phyloP scores from a whole-genome alignment of 2,113 vertebrate species.

The Tachysurus fulvidraco region DNA sequence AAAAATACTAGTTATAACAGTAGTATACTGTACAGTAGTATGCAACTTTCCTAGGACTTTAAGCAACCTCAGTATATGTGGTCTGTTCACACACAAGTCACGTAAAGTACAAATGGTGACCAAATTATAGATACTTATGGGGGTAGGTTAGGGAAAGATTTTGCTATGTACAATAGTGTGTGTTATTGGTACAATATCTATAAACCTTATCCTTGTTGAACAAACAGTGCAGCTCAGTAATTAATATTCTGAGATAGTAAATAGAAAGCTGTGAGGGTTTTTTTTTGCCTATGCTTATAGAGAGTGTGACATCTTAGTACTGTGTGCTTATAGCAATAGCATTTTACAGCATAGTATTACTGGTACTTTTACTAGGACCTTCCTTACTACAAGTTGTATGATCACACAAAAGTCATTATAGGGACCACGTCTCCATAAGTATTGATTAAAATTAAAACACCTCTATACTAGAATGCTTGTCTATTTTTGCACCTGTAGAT shows the following conservation, averaged over 20 bases:
- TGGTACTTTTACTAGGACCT: not conserved
- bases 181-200: too few species aligned
- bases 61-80: not conserved
- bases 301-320: not conserved
- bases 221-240: not conserved
- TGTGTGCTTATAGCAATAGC: not conserved
- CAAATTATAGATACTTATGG: not conserved
- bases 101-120: not conserved
- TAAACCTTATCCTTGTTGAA: not conserved
- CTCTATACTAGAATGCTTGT: not conserved
- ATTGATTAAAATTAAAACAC: not conserved
- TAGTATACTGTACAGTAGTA: not conserved
- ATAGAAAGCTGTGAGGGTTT: not conserved
- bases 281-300: not conserved
- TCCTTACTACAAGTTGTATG: too few species aligned
- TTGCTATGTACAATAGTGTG: too few species aligned
- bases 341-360: not conserved
- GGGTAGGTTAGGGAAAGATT: too few species aligned
- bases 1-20: not conserved
- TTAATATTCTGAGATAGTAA: not conserved
- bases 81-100: not conserved
- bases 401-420: not conserved
- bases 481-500: not conserved
- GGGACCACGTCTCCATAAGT: not conserved
- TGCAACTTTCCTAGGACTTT: not conserved